Evolutionary conservation across 2,797 vertebrate species (phyloP).

Genomic region (Tokudaia muenninki): DNA sequence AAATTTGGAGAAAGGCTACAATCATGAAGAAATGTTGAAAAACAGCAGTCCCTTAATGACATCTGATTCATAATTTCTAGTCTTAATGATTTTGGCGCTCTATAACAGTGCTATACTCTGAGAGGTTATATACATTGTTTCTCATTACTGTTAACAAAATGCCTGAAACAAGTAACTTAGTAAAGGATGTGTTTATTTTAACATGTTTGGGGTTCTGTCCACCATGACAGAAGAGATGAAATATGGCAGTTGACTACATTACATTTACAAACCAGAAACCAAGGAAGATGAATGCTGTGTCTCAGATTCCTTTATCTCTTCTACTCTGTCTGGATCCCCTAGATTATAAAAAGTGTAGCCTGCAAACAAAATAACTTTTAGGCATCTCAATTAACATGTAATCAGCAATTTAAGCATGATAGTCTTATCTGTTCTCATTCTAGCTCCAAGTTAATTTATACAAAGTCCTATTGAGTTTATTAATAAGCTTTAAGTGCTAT

Average conservation of each 20-base stretch:
- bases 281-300: background rate
- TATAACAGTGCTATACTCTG: background rate
- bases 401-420: background rate
- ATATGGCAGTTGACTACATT: background rate
- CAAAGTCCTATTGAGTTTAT: background rate
- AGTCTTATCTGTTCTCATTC: background rate
- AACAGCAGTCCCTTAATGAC: background rate
- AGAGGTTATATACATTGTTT: background rate
- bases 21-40: background rate
- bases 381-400: background rate
- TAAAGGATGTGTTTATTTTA: background rate
- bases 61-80: background rate
- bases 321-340: background rate
- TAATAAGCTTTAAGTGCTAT: background rate
- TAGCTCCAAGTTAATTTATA: background rate
- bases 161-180: background rate
- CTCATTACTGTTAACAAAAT: background rate
- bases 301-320: rapidly evolving
- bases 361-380: background rate
- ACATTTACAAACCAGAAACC: background rate
- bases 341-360: no score
- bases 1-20: background rate
- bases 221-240: background rate
- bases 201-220: background rate
- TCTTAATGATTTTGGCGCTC: background rate